Evolutionary conservation across 2,888 invertebrate genomes (phyloP).

Genomic region (Rhagium mordax): DNA sequence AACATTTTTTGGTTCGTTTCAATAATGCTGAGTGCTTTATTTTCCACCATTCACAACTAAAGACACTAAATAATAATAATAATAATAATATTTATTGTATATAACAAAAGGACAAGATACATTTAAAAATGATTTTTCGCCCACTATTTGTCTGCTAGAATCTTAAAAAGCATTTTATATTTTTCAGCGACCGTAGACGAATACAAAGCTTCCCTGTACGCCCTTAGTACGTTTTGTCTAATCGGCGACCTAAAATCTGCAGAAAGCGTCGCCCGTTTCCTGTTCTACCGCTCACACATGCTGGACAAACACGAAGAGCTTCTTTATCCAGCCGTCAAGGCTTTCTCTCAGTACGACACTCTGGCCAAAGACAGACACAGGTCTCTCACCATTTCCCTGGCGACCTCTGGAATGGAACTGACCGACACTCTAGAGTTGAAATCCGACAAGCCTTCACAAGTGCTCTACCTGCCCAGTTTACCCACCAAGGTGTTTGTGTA

Average conservation of each 20-base stretch:
- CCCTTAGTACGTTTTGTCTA: constrained; percentile 75
- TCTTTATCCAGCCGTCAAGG: constrained; percentile 76
- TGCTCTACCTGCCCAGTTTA: constrained; percentile 75
- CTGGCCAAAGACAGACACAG: constrained; percentile 76
- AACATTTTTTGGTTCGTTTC: no score
- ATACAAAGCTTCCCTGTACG: constrained; percentile 77
- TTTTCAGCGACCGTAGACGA: constrained; percentile 73
- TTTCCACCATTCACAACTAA: no score
- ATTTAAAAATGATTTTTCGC: no score
- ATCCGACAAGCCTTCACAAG: constrained; percentile 72
- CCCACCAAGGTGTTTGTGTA: constrained; percentile 82
- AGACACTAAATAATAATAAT: no score
- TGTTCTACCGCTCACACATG: constrained; percentile 79
- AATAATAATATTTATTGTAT: no score
- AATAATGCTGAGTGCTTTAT: no score
- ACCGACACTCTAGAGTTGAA: constrained; percentile 78
- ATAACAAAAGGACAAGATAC: no score
- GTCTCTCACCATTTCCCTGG: constrained; percentile 77
- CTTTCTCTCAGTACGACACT: constrained; percentile 75
- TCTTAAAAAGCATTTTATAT: no score
- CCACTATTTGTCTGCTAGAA: no score
- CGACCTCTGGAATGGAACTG: constrained; percentile 81
- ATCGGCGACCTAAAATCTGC: constrained; percentile 76
- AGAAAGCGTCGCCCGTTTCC: constrained; percentile 77
- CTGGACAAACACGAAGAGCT: constrained; percentile 76